Evolutionary conservation across 2,797 vertebrate genomes (phyloP).

Genomic region (Pipistrellus pipistrellus): DNA sequence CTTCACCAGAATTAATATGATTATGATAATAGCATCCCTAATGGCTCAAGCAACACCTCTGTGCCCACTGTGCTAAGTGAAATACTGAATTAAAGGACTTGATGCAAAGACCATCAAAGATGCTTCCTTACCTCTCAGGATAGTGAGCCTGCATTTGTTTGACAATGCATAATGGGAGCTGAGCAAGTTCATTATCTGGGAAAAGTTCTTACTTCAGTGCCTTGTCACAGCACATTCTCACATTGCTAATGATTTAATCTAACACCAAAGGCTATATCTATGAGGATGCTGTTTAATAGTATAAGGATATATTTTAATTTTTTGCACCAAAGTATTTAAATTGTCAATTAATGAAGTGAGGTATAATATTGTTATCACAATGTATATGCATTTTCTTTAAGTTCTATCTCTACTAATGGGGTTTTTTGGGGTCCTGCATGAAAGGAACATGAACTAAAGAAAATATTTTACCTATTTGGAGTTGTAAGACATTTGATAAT

Average conservation of each 20-base stretch:
- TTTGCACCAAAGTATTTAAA: neutral
- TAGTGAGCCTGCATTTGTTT: neutral
- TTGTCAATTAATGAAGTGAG: neutral
- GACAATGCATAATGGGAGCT: neutral
- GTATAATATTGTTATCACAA: neutral
- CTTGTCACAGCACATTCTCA: neutral
- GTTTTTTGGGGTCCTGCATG: neutral
- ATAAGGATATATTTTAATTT: slow-evolving; percentile 22
- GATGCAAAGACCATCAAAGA: neutral
- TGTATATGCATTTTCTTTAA: neutral
- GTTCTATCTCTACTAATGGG: neutral
- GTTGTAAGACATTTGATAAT: neutral
- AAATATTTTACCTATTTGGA: neutral
- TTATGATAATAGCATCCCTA: slow-evolving; percentile 13
- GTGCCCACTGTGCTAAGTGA: neutral
- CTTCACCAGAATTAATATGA: neutral
- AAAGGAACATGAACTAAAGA: neutral
- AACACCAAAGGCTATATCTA: neutral
- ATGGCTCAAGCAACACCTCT: neutral
- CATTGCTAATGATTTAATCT: neutral
- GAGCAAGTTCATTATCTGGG: neutral
- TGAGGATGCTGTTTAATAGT: neutral
- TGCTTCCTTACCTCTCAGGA: neutral
- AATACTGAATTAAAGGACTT: neutral
- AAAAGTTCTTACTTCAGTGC: neutral